Conservation (phyloP, 2,113 vertebrate genomes). For the Megaceryle maxima region DNA sequence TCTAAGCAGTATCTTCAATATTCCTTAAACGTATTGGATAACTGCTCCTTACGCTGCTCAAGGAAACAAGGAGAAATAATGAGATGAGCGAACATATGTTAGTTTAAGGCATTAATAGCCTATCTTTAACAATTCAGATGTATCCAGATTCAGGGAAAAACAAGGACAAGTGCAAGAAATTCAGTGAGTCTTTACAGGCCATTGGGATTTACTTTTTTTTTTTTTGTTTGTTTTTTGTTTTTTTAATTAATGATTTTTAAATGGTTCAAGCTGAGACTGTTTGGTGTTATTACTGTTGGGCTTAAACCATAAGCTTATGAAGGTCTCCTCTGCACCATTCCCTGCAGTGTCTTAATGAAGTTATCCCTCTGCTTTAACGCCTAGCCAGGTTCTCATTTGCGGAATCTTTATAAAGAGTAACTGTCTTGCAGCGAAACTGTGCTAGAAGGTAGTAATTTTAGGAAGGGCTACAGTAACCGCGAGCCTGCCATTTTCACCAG, state of each 20-base stretch:
- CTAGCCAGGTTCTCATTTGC: background rate
- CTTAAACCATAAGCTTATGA: background rate
- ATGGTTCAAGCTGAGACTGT: background rate
- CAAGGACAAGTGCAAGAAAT: background rate
- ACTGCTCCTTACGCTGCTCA: background rate
- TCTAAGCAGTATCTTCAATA: background rate
- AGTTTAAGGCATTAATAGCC: background rate
- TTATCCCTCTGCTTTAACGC: background rate
- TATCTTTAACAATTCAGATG: background rate
- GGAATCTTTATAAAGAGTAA: background rate
- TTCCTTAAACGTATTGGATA: background rate
- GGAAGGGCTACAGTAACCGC: background rate
- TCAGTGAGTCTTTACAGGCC: background rate
- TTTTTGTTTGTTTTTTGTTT: too few relatives aligned
- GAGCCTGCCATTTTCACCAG: background rate
- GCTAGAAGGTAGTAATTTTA: background rate
- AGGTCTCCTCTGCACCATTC: background rate
- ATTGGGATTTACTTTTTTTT: too few relatives aligned
- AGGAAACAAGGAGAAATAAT: background rate
- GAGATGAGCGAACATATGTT: background rate
- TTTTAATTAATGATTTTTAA: background rate
- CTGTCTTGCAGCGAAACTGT: background rate
- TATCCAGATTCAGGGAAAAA: background rate
- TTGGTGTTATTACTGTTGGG: background rate
- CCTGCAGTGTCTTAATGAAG: background rate